Conservation (phyloP, 2,797 vertebrate species). For the Anabacerthia variegaticeps region DNA sequence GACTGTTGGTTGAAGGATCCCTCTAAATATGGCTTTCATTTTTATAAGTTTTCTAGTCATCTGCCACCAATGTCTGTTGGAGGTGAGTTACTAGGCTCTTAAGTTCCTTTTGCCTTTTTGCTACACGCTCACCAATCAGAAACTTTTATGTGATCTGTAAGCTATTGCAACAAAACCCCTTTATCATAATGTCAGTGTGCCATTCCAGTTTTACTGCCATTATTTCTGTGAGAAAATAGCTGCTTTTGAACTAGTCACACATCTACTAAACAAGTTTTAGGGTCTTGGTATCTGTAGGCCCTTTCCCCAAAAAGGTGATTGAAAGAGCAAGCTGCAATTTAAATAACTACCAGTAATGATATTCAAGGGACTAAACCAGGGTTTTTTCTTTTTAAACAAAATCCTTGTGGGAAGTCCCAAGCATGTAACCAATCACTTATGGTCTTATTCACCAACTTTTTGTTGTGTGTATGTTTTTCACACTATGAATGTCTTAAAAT, state of each 20-base stretch:
- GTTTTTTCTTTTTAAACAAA: constrained; percentile 56
- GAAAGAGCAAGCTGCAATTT: constrained; percentile 24
- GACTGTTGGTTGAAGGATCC: fast-evolving
- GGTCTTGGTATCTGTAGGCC: neutral
- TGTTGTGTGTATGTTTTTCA: constrained; percentile 62
- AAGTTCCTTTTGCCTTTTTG: neutral
- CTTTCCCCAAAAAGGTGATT: neutral
- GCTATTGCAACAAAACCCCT: neutral
- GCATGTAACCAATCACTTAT: constrained; percentile 54
- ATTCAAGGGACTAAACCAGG: constrained; percentile 28
- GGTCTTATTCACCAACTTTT: constrained; percentile 45
- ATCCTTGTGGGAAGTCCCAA: constrained; percentile 34
- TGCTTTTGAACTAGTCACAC: neutral
- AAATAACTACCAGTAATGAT: constrained; percentile 4
- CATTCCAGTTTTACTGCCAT: neutral
- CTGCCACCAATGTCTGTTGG: neutral
- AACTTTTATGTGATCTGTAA: neutral
- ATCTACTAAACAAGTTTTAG: constrained; percentile 4
- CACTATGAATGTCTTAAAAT: constrained; percentile 46
- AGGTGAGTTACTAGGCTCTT: neutral
- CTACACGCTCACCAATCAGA: neutral
- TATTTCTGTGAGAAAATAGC: neutral
- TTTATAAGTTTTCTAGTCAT: neutral
- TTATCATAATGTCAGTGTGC: neutral
- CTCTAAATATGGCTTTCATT: neutral